A percentile compares a stretch with the other conserved stretches of the same genome.
Evolutionary conservation across 1,140 invertebrate species (phyloP).

Genomic region (Cephus cinctus): DNA sequence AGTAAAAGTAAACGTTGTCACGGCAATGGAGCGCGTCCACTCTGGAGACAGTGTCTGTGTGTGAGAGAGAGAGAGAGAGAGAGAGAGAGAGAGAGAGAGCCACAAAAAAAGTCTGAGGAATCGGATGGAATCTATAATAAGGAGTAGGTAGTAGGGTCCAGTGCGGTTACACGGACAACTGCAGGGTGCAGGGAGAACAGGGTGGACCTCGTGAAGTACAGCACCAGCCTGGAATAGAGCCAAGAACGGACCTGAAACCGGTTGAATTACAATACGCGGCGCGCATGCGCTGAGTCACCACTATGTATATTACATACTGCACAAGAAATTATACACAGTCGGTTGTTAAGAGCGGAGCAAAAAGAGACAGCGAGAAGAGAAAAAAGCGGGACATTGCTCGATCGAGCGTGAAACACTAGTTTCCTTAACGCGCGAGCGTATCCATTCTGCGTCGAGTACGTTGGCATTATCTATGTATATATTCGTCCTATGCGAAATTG

Average conservation of each 20-base stretch:
- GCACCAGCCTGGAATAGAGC: conserved; percentile 20
- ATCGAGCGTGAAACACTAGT: conserved; percentile 31
- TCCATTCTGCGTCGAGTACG: conserved; percentile 2
- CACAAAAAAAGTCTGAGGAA: too few species aligned
- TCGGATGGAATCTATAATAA: too few species aligned
- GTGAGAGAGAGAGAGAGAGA: too few species aligned
- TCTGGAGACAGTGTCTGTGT: too few species aligned
- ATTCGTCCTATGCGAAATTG: conserved; percentile 17
- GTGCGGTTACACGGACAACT: too few species aligned
- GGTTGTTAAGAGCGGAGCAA: too few species aligned
- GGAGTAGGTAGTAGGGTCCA: too few species aligned
- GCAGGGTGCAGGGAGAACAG: too few species aligned
- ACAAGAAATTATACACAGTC: conserved; percentile 15
- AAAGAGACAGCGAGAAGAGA: neutral
- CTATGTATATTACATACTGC: conserved; percentile 27
- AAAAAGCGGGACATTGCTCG: conserved; percentile 18
- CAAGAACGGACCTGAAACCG: conserved; percentile 26
- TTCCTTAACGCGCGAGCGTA: conserved; percentile 11
- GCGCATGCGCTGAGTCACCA: conserved; percentile 29
- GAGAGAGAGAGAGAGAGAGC: too few species aligned
- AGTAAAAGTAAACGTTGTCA: too few species aligned
- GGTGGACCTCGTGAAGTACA: too few species aligned
- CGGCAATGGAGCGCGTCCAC: too few species aligned
- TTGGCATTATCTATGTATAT: conserved; percentile 27
- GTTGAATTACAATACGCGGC: conserved; percentile 35